Evolutionary conservation across 1,140 invertebrate species (phyloP).

Genomic region (Trialeurodes vaporariorum): DNA sequence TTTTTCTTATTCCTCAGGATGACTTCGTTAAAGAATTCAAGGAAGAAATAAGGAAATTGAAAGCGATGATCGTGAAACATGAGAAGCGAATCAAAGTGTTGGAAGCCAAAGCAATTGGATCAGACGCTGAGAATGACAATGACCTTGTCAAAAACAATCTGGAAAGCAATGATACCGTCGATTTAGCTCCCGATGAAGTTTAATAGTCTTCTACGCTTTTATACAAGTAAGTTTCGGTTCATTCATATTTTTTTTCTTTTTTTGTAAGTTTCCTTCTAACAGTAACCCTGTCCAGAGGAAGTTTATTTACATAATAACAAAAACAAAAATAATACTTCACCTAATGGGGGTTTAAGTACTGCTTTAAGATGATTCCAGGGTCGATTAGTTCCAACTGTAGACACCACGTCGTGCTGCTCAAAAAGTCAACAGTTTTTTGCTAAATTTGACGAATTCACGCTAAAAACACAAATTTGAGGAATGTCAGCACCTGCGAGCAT

Average conservation of each 20-base stretch:
- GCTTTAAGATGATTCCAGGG: too few species aligned
- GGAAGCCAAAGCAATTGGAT: constrained; percentile 39
- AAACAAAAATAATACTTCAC: too few species aligned
- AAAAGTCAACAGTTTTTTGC: too few species aligned
- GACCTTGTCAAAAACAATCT: neutral
- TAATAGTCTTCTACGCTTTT: constrained; percentile 3
- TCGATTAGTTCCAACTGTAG: too few species aligned
- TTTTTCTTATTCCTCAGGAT: constrained; percentile 34
- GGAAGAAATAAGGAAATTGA: constrained; percentile 78
- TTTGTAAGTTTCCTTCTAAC: too few species aligned
- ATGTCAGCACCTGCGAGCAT: too few species aligned
- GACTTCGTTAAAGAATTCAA: constrained; percentile 66
- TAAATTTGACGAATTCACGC: too few species aligned
- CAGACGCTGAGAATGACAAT: neutral
- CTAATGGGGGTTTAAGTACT: too few species aligned
- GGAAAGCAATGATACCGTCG: neutral
- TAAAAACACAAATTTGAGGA: too few species aligned
- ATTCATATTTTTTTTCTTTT: neutral
- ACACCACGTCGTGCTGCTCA: too few species aligned
- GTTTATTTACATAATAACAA: too few species aligned
- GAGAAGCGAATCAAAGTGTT: constrained; percentile 73
- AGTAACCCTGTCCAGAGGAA: too few species aligned
- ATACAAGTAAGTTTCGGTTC: neutral
- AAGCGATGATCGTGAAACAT: constrained; percentile 87
- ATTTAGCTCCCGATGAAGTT: constrained; percentile 15